phyloP scores from a whole-genome alignment of 2,113 vertebrate genomes.

The Syrrhaptes paradoxus region DNA sequence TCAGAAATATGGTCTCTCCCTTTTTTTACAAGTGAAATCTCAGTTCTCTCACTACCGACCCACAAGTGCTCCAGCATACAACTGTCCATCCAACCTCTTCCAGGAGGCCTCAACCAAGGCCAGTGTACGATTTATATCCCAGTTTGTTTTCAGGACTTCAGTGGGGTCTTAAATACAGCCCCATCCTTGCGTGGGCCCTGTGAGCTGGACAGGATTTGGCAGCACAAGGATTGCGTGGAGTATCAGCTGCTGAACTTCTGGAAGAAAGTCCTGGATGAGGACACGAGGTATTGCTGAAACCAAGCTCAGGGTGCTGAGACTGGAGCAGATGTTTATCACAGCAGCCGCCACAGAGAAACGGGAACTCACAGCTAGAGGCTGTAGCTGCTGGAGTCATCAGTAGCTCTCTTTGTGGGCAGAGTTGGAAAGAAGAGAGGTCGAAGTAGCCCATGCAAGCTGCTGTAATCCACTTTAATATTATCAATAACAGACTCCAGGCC shows the following conservation, averaged over 20 bases:
- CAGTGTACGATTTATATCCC: not conserved
- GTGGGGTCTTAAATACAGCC: not conserved
- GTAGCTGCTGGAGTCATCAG: not conserved
- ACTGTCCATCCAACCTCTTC: not conserved
- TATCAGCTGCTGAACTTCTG: not conserved
- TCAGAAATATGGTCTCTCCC: not conserved
- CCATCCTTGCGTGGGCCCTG: fast-evolving
- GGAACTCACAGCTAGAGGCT: conserved; percentile 15
- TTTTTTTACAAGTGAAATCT: not conserved
- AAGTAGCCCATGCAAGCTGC: not conserved
- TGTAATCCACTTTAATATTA: conserved; percentile 9
- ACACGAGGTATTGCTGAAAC: not conserved
- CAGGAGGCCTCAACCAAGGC: not conserved
- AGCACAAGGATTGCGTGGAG: fast-evolving
- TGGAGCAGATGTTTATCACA: not conserved
- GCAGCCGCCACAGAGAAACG: not conserved
- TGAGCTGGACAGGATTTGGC: not conserved
- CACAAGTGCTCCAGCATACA: not conserved
- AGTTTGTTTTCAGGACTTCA: not conserved
- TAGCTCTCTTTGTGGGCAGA: not conserved
- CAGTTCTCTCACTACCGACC: not conserved
- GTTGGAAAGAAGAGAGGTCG: not conserved
- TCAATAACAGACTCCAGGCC: conserved; percentile 4
- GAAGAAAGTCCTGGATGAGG: not conserved
- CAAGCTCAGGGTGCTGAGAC: not conserved